Percentiles rank a stretch among this genome's conserved stretches.
Conservation (phyloP, 2,888 invertebrate genomes). For the Atrina japonica region DNA sequence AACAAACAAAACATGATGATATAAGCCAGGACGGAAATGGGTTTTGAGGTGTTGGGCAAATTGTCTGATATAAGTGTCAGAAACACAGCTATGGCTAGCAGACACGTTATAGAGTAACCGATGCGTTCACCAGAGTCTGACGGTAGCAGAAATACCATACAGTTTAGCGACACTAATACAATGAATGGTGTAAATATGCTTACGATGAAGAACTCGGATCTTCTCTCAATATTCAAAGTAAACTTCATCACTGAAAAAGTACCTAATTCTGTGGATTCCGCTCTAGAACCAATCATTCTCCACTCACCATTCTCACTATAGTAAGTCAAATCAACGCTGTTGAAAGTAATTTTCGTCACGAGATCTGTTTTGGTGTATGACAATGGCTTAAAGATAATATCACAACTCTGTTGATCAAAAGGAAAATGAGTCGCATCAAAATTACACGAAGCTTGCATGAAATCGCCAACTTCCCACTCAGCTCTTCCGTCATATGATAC, state of each 20-base stretch:
- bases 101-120: conserved; percentile 20
- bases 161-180: background rate
- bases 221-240: conserved; percentile 15
- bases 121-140: conserved; percentile 23
- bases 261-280: background rate
- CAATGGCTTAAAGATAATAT: conserved; percentile 12
- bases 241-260: background rate
- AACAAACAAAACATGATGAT: conserved; percentile 10
- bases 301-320: conserved; percentile 20
- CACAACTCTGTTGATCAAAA: conserved; percentile 24
- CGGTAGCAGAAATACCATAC: conserved; percentile 26
- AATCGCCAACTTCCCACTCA: conserved; percentile 5
- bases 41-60: conserved; percentile 14
- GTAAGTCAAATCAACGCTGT: conserved; percentile 9
- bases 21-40: conserved; percentile 15
- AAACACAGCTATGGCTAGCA: conserved; percentile 23
- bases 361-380: background rate
- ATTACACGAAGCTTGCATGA: conserved; percentile 16
- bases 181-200: conserved; percentile 18
- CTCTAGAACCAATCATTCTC: conserved; percentile 1
- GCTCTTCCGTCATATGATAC: background rate
- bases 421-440: conserved; percentile 30
- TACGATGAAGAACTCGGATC: conserved; percentile 15
- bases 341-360: background rate
- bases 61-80: conserved; percentile 14